A percentile compares a stretch with the other conserved stretches of the same genome.
Conservation (phyloP, 2,113 vertebrate species). For the Indri indri region DNA sequence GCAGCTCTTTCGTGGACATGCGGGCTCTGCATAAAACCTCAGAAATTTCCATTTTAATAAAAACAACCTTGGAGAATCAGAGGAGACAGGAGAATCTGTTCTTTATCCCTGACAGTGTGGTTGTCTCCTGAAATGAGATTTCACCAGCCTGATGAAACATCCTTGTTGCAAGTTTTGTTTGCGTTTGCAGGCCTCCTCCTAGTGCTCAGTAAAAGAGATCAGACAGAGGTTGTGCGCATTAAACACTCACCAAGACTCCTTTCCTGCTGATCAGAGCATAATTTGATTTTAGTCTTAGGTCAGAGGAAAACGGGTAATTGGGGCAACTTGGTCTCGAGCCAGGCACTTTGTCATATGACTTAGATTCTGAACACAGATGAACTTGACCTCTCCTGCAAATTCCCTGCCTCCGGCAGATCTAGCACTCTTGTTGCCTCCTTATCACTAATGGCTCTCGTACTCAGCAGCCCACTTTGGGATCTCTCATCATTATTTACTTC, state of each 20-base stretch:
- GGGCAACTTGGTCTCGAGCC: background rate
- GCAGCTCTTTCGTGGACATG: background rate
- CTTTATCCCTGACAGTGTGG: slow-evolving; percentile 49
- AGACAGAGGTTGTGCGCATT: slow-evolving; percentile 54
- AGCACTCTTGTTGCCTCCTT: background rate
- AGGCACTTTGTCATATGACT: background rate
- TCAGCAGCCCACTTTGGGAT: background rate
- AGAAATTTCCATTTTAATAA: slow-evolving; percentile 82
- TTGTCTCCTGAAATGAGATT: slow-evolving; percentile 58
- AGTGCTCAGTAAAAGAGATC: slow-evolving; percentile 55
- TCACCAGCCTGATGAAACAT: slow-evolving; percentile 14
- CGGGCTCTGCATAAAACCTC: slow-evolving; percentile 31
- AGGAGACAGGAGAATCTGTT: slow-evolving; percentile 73
- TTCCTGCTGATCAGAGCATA: background rate
- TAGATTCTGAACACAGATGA: slow-evolving; percentile 1
- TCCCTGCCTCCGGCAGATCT: background rate
- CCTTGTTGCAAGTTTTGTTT: slow-evolving; percentile 56
- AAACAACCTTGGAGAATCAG: slow-evolving; percentile 72
- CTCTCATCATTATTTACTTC: background rate
- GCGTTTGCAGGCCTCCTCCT: background rate
- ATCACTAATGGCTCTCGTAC: background rate
- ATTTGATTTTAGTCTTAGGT: slow-evolving; percentile 50
- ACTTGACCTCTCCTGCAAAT: background rate
- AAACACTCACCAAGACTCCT: slow-evolving; percentile 37
- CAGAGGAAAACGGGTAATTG: slow-evolving; percentile 38